Conservation (phyloP, 2,113 vertebrate genomes). For the Lathamus discolor region DNA sequence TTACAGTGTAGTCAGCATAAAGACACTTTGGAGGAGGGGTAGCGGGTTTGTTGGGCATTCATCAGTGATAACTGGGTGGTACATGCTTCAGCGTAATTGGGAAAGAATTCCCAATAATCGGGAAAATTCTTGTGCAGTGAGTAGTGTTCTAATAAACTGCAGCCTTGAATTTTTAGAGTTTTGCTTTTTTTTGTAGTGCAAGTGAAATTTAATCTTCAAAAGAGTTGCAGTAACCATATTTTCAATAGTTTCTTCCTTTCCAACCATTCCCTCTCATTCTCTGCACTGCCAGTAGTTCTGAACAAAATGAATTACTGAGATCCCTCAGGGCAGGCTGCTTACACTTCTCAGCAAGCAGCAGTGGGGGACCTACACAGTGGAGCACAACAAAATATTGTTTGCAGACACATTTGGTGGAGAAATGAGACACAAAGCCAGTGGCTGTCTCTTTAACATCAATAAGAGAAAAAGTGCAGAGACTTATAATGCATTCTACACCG, state of each 20-base stretch:
- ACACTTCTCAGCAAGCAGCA: background rate
- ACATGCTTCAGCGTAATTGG: background rate
- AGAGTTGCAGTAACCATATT: background rate
- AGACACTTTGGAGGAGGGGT: background rate
- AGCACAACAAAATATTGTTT: background rate
- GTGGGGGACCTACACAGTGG: background rate
- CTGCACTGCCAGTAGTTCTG: background rate
- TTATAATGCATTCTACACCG: background rate
- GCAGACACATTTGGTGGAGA: background rate
- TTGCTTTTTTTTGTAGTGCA: background rate
- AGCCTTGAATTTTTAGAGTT: background rate
- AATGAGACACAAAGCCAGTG: background rate
- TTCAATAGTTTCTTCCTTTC: slow-evolving; percentile 14
- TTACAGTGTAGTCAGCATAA: background rate
- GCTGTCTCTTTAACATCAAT: background rate
- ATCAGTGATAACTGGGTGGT: background rate
- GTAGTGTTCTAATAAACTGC: background rate
- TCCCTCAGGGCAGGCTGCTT: background rate
- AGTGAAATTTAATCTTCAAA: slow-evolving; percentile 11
- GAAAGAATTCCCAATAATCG: background rate
- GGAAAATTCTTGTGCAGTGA: background rate
- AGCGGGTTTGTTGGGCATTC: background rate
- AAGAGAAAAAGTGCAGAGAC: background rate
- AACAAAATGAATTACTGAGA: background rate
- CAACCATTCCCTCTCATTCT: background rate